Conservation (phyloP, 2,797 vertebrate species). For the Danio kyathit region DNA sequence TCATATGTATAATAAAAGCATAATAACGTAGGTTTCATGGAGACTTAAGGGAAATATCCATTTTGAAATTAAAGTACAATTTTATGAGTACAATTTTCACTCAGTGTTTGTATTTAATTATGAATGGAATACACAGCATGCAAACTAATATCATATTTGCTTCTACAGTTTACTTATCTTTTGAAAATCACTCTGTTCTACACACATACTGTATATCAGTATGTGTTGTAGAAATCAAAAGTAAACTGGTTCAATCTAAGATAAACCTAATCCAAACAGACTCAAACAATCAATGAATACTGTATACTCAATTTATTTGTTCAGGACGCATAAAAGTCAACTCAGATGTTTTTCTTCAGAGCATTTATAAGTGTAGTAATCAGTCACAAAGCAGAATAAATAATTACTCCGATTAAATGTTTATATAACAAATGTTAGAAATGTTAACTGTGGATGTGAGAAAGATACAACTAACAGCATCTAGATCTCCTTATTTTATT, state of each 20-base stretch:
- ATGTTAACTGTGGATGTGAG: slow-evolving; percentile 4
- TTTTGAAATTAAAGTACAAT: no score
- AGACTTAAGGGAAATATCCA: no score
- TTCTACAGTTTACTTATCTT: neutral
- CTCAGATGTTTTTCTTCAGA: slow-evolving; percentile 2
- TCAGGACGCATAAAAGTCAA: neutral
- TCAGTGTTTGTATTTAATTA: no score
- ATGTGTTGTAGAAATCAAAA: neutral
- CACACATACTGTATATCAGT: neutral
- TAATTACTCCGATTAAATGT: slow-evolving; percentile 9
- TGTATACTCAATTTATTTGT: neutral
- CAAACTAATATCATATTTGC: neutral
- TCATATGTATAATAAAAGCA: no score
- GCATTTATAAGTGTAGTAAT: neutral
- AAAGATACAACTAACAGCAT: neutral
- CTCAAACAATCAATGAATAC: neutral
- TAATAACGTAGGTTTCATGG: no score
- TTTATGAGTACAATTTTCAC: no score
- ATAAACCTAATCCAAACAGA: slow-evolving; percentile 29
- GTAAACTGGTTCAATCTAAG: slow-evolving; percentile 4
- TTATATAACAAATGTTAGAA: neutral
- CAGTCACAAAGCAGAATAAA: neutral
- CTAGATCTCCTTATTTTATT: slow-evolving; percentile 6
- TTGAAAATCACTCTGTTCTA: neutral
- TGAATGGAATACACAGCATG: no score